These are phyloP conservation scores for Bubo scandiacus DNA, from an alignment of 2,113 vertebrate species.

Conservation along the genomic window DNA sequence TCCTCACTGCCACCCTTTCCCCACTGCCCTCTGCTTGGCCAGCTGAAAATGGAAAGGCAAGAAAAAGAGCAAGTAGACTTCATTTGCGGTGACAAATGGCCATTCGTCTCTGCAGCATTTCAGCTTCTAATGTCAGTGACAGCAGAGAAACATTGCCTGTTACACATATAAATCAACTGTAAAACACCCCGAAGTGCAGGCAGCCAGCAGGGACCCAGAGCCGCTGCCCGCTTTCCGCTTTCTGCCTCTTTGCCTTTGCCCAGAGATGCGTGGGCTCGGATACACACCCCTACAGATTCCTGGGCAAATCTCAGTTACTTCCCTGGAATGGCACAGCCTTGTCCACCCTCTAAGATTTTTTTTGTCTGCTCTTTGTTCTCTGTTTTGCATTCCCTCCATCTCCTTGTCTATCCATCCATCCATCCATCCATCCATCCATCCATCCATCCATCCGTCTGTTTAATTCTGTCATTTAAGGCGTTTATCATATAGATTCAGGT, in stretches of 20 bases:
- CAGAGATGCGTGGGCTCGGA: fast-evolving
- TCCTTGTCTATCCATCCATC: background rate
- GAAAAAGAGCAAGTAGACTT: constrained; percentile 1
- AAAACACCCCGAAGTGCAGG: background rate
- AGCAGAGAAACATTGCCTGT: constrained; percentile 42
- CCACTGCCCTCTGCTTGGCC: background rate
- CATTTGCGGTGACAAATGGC: constrained; percentile 21
- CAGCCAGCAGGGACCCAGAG: background rate
- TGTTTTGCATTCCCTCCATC: background rate
- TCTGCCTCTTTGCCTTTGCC: background rate
- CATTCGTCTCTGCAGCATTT: constrained; percentile 22
- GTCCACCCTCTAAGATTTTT: background rate
- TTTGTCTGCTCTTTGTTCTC: background rate
- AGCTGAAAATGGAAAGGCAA: background rate
- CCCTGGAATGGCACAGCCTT: fast-evolving
- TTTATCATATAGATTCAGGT: background rate
- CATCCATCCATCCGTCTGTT: background rate
- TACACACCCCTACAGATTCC: fast-evolving
- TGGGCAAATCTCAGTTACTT: background rate
- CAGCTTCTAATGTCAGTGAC: constrained; percentile 7
- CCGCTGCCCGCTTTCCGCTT: background rate
- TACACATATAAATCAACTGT: constrained; percentile 42
- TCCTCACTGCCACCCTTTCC: background rate
- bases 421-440: background rate
- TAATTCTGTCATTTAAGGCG: background rate